Conservation (phyloP, 2,113 vertebrate genomes). For the Phylloscopus trochiloides region DNA sequence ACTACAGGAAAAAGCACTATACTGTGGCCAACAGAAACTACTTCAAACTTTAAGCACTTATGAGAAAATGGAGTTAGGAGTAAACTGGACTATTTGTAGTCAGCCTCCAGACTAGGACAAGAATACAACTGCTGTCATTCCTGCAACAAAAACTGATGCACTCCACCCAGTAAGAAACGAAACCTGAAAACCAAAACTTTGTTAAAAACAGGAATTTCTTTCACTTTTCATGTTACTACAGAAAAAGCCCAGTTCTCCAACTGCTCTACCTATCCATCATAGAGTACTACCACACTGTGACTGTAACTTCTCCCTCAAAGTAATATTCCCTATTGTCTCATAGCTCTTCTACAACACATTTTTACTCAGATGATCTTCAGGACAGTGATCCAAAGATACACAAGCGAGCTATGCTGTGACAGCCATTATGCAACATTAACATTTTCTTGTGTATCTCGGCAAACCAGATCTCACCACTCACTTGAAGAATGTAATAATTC, state of each 20-base stretch:
- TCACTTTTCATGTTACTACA: neutral
- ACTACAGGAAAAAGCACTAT: neutral
- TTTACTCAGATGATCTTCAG: neutral
- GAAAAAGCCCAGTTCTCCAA: neutral
- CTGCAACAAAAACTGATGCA: neutral
- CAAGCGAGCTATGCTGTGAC: neutral
- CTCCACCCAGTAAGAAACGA: neutral
- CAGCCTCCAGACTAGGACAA: neutral
- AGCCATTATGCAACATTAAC: neutral
- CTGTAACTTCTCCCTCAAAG: neutral
- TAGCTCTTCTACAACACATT: neutral
- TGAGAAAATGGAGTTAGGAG: neutral
- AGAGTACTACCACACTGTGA: neutral
- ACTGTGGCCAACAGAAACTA: neutral
- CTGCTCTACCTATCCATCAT: neutral
- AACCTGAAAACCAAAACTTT: neutral
- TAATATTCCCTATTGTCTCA: neutral
- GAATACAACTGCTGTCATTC: neutral
- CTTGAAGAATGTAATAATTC: neutral
- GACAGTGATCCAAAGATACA: neutral
- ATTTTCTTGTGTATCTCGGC: neutral
- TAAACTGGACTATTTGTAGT: neutral
- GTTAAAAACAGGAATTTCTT: neutral
- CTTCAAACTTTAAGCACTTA: neutral
- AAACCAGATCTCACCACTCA: neutral